Conservation (phyloP, 2,888 invertebrate genomes). For the Pristionchus fissidentatus region DNA sequence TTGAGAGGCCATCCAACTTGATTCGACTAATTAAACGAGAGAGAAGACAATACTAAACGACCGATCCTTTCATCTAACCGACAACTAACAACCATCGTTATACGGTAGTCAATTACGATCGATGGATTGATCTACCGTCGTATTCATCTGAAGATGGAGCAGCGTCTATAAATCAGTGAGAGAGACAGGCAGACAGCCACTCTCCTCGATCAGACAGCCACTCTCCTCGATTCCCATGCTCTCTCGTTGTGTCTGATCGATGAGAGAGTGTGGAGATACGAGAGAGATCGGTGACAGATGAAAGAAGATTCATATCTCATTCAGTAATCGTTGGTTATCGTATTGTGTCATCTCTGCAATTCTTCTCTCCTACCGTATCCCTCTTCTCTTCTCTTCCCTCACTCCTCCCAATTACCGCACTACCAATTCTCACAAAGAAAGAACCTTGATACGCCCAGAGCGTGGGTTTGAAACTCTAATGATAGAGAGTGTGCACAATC, state of each 20-base stretch:
- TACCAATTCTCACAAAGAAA: too few relatives aligned
- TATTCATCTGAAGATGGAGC: background rate
- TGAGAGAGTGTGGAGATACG: background rate
- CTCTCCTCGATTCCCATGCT: background rate
- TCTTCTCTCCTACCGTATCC: constrained; percentile 1
- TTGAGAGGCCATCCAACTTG: constrained; percentile 28
- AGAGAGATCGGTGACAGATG: constrained; percentile 18
- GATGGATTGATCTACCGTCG: constrained; percentile 35
- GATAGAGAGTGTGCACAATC: too few relatives aligned
- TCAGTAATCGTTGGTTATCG: constrained; percentile 7
- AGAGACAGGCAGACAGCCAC: background rate
- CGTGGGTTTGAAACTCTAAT: too few relatives aligned
- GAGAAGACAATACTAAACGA: constrained; percentile 35
- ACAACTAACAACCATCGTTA: background rate
- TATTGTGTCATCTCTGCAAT: constrained; percentile 21
- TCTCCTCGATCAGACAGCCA: too few relatives aligned
- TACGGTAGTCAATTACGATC: constrained; percentile 36
- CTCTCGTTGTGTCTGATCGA: background rate
- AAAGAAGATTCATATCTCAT: constrained; percentile 29
- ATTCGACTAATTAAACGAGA: constrained; percentile 35
- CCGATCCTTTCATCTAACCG: constrained; percentile 33
- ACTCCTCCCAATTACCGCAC: constrained; percentile 29
- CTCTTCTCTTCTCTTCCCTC: constrained; percentile 29
- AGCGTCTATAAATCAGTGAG: constrained; percentile 21
- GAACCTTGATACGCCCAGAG: too few relatives aligned